Evolutionary conservation across 2,797 vertebrate species (phyloP).

Genomic region (Lithobates sylvaticus): DNA sequence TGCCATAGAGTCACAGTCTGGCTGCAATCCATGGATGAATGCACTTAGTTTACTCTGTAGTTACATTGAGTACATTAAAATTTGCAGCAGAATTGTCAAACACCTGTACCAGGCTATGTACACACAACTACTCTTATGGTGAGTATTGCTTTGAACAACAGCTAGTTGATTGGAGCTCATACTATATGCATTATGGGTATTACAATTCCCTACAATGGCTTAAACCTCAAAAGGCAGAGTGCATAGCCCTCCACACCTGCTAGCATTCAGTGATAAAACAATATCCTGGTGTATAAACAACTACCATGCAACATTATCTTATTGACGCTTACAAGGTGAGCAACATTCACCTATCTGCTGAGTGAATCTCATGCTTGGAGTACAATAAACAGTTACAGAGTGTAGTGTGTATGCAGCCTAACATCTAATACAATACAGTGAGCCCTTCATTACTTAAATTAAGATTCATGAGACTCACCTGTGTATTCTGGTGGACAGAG

Average conservation of each 20-base stretch:
- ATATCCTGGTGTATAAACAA: background rate
- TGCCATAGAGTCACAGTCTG: slow-evolving; percentile 3
- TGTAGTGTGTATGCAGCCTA: background rate
- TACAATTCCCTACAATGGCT: background rate
- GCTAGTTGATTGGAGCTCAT: background rate
- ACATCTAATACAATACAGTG: background rate
- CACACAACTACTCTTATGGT: too few species aligned
- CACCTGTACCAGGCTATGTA: background rate
- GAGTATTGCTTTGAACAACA: too few species aligned
- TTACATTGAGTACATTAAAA: background rate
- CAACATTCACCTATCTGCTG: too few species aligned
- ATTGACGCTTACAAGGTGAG: background rate
- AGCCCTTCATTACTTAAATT: background rate
- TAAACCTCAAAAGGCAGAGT: background rate
- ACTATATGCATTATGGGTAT: background rate
- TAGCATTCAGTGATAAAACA: background rate
- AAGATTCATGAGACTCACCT: slow-evolving; percentile 80
- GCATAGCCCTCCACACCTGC: too few species aligned
- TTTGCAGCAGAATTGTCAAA: background rate
- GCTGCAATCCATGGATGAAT: background rate
- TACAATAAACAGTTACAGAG: too few species aligned
- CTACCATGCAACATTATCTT: too few species aligned
- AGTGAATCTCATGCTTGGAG: background rate
- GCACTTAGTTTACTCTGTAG: background rate
- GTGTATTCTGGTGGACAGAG: slow-evolving; percentile 96